Percentiles rank a stretch among this genome's conserved stretches.
These are phyloP conservation scores for Arge pagana DNA, from an alignment of 2,888 invertebrate species.

Conservation along the genomic window DNA sequence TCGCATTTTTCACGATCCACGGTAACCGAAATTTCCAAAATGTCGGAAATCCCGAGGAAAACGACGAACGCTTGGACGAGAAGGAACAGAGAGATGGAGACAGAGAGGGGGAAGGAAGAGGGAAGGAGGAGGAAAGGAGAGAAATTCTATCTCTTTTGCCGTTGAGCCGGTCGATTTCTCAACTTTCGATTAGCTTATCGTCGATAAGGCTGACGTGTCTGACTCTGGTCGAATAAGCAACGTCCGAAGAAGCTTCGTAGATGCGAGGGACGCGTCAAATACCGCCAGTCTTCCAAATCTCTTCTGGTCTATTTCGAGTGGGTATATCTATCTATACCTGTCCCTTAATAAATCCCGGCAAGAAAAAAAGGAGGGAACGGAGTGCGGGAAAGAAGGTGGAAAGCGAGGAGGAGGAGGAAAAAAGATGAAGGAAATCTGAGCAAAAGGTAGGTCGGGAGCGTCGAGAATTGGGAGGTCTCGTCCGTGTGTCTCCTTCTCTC, in stretches of 20 bases:
- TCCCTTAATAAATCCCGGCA: constrained; percentile 12
- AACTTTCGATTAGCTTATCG: constrained; percentile 19
- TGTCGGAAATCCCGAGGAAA: too few relatives aligned
- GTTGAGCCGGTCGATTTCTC: constrained; percentile 9
- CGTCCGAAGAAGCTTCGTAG: neutral
- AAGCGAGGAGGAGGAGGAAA: neutral
- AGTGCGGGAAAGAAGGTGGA: neutral
- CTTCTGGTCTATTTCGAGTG: neutral
- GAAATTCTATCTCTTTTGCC: too few relatives aligned
- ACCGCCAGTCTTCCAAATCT: neutral
- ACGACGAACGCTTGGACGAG: too few relatives aligned
- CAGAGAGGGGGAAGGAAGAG: too few relatives aligned
- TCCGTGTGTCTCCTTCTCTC: constrained; percentile 9
- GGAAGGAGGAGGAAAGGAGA: too few relatives aligned
- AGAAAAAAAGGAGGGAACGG: neutral
- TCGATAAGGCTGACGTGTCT: neutral
- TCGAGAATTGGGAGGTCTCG: neutral
- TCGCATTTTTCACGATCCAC: too few relatives aligned
- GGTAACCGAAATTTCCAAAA: too few relatives aligned
- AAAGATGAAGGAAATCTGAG: constrained; percentile 1
- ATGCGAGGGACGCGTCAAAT: constrained; percentile 10
- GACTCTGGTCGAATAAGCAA: neutral
- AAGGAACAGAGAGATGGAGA: too few relatives aligned
- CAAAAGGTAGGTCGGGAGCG: constrained; percentile 14
- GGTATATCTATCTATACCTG: constrained; percentile 9